Conservation (phyloP, 2,113 vertebrate genomes). For the Megaleporinus macrocephalus region DNA sequence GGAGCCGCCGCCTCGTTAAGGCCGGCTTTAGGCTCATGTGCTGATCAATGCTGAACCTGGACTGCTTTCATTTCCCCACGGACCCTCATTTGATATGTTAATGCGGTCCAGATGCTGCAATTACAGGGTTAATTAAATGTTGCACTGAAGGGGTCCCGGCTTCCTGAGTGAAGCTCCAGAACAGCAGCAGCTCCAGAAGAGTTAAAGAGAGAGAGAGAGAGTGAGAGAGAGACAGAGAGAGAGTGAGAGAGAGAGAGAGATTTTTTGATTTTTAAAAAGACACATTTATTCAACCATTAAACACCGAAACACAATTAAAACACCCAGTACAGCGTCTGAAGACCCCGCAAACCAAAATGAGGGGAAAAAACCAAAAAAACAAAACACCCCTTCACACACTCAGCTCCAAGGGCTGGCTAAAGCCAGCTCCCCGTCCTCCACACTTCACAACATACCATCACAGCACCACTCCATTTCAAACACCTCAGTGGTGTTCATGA, state of each 20-base stretch:
- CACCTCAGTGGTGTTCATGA: too few relatives aligned
- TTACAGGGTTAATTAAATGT: conserved; percentile 60
- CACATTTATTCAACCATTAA: too few relatives aligned
- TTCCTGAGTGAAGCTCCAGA: conserved; percentile 22
- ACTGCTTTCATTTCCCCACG: conserved; percentile 38
- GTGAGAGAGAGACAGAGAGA: background rate
- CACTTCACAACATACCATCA: too few relatives aligned
- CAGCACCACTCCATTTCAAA: too few relatives aligned
- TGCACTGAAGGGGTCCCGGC: conserved; percentile 32
- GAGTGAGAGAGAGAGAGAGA: background rate
- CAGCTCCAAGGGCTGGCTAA: too few relatives aligned
- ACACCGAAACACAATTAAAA: too few relatives aligned
- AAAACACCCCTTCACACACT: too few relatives aligned
- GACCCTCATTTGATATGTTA: conserved; percentile 57
- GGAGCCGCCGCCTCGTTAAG: conserved; percentile 24
- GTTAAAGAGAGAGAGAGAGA: background rate
- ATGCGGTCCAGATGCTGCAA: conserved; percentile 61
- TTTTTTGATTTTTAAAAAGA: too few relatives aligned
- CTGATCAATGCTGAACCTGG: conserved; percentile 41
- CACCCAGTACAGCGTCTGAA: too few relatives aligned
- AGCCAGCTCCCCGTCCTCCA: too few relatives aligned
- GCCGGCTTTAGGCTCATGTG: conserved; percentile 35
- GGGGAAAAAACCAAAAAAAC: too few relatives aligned
- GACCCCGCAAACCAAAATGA: too few relatives aligned
- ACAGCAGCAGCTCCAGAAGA: conserved; percentile 13